Evolutionary conservation across 2,113 vertebrate genomes (phyloP), one percentile per base, ranked within the genome.

Genomic region (Hystrix cristata): DNA sequence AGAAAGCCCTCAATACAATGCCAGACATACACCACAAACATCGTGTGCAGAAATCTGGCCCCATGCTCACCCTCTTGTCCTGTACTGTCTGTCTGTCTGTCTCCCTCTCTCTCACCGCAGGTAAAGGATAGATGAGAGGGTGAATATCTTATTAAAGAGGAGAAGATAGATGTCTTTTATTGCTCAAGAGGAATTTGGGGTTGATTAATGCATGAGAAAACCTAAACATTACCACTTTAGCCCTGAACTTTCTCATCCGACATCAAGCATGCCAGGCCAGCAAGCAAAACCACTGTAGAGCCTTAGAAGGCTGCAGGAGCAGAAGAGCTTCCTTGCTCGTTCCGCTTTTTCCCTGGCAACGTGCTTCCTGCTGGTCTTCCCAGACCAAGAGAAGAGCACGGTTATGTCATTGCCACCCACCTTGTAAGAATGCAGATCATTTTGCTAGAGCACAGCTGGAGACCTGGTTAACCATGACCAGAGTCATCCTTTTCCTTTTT

Each of bases 401-500:
- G 34, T 19, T 29, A 43, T 48, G 43, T 95, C 72, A 69, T 27
- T 88, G 51, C 48, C 7, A 38, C 91, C n/a, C 13, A 21, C 83
- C 34, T 80, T 51, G 60, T 43, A 65, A 21, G 2, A 57, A 53
- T 12, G 53, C 8, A 62, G 69, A n/a, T 19, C 0, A 0, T 93
- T 91, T 27, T 43, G 9, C 15, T 59, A 65, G 57, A 48, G 51
- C 27, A 21, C n/a, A 67, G 60, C 25, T 29, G 27, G 67, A 59
- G 60, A 34, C 27, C 64, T 80, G 29, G 1, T 51, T 71, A 31
- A 81, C 27, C 13, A 14, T 53, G 18, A 19, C 34, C 34, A 53
- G 19, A 80, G 67, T 12, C 69, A 51, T 83, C 64, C 12, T 91
- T 72, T 88, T 88, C 53, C 69, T 90, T 71, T 97, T 51, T 87